These are phyloP conservation scores for Plutomurus gul DNA, from an alignment of 1,140 invertebrate genomes.

Conservation along the genomic window DNA sequence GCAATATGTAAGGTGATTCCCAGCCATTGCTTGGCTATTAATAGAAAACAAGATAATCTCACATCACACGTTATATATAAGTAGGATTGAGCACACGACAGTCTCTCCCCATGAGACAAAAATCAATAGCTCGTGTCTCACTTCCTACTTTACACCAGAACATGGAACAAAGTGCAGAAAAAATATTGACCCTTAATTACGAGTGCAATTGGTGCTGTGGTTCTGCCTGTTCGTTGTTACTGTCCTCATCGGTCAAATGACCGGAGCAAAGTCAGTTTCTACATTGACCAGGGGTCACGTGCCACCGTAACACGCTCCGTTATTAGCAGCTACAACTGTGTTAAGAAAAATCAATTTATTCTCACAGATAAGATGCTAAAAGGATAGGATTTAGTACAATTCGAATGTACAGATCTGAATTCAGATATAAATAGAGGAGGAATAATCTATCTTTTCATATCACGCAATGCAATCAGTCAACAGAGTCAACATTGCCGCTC, in stretches of 20 bases:
- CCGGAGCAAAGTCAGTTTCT: too few relatives aligned
- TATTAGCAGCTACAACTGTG: constrained; percentile 13
- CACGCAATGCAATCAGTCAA: constrained; percentile 23
- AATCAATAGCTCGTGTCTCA: too few relatives aligned
- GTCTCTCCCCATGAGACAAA: neutral
- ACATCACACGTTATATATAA: too few relatives aligned
- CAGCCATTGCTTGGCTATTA: too few relatives aligned
- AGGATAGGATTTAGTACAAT: neutral
- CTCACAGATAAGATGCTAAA: neutral
- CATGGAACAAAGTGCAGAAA: neutral
- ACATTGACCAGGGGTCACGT: too few relatives aligned
- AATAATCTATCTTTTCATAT: neutral
- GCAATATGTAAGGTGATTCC: too few relatives aligned
- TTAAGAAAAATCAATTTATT: constrained; percentile 17
- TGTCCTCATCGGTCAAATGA: constrained; percentile 15
- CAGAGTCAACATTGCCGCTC: neutral
- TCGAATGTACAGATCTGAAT: neutral
- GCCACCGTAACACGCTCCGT: neutral
- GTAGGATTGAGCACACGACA: too few relatives aligned
- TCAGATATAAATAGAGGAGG: neutral
- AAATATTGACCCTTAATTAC: constrained; percentile 19
- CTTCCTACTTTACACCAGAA: neutral
- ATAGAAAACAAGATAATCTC: too few relatives aligned
- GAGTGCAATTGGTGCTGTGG: neutral
- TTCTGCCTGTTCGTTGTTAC: constrained; percentile 3